Base-by-base conservation (phyloP, 2,113 vertebrate species). In the Benitochromis conjunctus region DNA sequence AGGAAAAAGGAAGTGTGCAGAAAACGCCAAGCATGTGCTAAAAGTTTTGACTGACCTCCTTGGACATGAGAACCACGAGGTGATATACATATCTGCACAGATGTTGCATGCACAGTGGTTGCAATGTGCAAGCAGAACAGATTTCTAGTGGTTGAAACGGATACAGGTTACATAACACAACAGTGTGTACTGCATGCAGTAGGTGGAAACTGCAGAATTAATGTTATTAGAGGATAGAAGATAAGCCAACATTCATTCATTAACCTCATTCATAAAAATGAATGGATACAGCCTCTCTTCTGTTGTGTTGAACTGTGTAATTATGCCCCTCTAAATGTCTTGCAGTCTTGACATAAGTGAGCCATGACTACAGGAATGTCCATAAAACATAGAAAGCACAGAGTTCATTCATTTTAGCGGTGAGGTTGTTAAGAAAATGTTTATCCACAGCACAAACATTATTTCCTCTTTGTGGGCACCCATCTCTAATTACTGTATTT, bases 21-120 rank as follows among this genome's bases (percentile, higher is more conserved):
- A 96, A 88, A 96, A 96, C 1, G 95, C 96, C 14, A 96, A 97
- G 13, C 96, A 96, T 6, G 96, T 97, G 38, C 97, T 99, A 46
- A 98, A 95, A 92, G 97, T 99, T 79, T 96, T 99, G 14, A 97
- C 97, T 2, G 97, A 98, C 92, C 97, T 99, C 62, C 97, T 99
- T 6, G 98, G 97, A 91, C 98, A 99, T 1, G 98, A 99, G 84
- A 99, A 98, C 92, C 97, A 97, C 1, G 97, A 99, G 98, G 99
- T 99, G 96, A 88, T 19, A 12, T n/a, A 82, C 58, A 55, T 62
- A 82, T 60, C 54, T 11, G 10, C 46, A 80, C 80, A 21, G 26
- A 81, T 80, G 31, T 82, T 21, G 36, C 24, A 53, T 26, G 7
- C 16, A 74, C 34, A 53, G 10, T 53, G 5, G 24, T 29, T 51